A percentile compares a stretch with the other conserved stretches of the same genome.
phyloP scores from a whole-genome alignment of 2,888 invertebrate species.

The Sarcophaga carnaria region DNA sequence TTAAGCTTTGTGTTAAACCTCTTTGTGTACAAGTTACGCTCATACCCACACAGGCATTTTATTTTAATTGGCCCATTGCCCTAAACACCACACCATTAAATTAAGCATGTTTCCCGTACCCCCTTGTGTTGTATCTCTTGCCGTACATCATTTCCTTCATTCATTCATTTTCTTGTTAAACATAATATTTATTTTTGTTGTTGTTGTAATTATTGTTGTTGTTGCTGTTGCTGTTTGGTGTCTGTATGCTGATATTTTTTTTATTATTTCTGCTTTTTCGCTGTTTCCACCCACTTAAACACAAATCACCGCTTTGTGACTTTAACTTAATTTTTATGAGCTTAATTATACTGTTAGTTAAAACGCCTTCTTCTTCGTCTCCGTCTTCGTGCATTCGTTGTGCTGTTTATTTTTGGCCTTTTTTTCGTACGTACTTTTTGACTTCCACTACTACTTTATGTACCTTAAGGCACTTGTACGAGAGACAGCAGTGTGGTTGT shows the following conservation, averaged over 20 bases:
- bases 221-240: conserved; percentile 19
- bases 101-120: conserved; percentile 35
- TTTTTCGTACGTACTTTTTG: not conserved
- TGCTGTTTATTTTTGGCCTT: not conserved
- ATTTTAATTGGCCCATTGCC: conserved; percentile 67
- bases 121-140: conserved; percentile 3
- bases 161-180: conserved; percentile 56
- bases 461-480: conserved; percentile 43
- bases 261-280: not conserved
- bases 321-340: conserved; percentile 69
- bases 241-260: conserved; percentile 35
- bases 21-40: conserved; percentile 22
- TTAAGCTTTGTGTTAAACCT: conserved; percentile 49
- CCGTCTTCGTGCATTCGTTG: not conserved
- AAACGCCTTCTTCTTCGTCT: conserved; percentile 58
- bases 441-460: not conserved
- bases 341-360: conserved; percentile 67
- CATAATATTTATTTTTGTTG: conserved; percentile 55
- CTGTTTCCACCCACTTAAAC: conserved; percentile 68
- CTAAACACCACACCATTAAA: conserved; percentile 59
- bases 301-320: conserved; percentile 67
- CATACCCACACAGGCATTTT: conserved; percentile 49
- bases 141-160: conserved; percentile 14
- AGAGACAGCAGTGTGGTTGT: conserved; percentile 1
- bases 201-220: conserved; percentile 13